These are phyloP conservation scores for Leptinotarsa tumamoca DNA, from an alignment of 2,888 invertebrate genomes.

Conservation along the genomic window DNA sequence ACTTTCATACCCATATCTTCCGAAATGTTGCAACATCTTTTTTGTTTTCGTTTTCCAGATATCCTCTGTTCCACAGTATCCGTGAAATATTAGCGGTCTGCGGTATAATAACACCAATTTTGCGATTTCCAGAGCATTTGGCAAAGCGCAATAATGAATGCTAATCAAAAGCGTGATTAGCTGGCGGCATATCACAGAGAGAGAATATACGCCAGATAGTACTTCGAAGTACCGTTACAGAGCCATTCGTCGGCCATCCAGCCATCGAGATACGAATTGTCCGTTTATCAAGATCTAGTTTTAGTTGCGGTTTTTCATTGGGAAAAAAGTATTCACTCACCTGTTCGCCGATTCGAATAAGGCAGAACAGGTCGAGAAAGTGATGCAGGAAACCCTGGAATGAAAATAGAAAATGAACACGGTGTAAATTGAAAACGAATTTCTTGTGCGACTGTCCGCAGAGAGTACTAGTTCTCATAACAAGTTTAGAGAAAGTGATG, in stretches of 20 bases:
- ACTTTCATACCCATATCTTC: too few species aligned
- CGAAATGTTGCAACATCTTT: too few species aligned
- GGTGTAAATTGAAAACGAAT: not conserved
- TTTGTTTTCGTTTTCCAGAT: too few species aligned
- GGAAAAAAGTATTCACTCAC: not conserved
- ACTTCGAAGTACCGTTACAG: slow-evolving; percentile 12
- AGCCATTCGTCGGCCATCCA: slow-evolving; percentile 4
- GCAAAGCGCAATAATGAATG: slow-evolving; percentile 50
- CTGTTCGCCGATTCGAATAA: not conserved
- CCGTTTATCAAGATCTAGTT: slow-evolving; percentile 14
- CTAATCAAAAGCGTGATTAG: slow-evolving; percentile 54
- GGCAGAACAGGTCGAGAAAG: slow-evolving; percentile 17
- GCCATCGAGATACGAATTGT: slow-evolving; percentile 1
- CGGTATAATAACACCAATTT: slow-evolving; percentile 20
- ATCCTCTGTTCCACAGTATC: not conserved
- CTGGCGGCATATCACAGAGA: slow-evolving; percentile 39
- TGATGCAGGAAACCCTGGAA: not conserved
- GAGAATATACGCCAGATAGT: slow-evolving; percentile 7
- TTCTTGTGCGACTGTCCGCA: not conserved
- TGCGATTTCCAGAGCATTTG: slow-evolving; percentile 26
- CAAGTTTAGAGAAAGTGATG: too few species aligned
- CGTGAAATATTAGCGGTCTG: slow-evolving; percentile 12
- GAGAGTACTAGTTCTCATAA: not conserved
- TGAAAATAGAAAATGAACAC: not conserved
- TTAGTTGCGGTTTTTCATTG: not conserved